Evolutionary conservation across 2,113 vertebrate genomes (phyloP), one percentile per base, ranked within the genome.

Genomic region (Dromiciops gliroides): DNA sequence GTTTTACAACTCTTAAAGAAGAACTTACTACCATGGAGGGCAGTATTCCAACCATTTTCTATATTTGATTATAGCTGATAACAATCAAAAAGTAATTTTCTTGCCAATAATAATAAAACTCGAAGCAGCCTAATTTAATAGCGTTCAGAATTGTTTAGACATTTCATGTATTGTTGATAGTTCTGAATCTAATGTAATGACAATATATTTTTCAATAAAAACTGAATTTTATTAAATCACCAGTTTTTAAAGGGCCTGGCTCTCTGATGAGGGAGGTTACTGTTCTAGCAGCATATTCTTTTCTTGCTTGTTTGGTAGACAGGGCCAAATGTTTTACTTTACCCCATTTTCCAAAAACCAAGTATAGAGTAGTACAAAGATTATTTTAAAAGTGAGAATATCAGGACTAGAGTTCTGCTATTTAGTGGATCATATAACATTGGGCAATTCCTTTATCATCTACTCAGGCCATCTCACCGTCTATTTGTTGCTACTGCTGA

Each of bases 51-150:
- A 96, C 96, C 95, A 94, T 98, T 97, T 98, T 92, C 98, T 97
- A 93, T 98, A 99, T 99, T 99, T 98, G 98, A 98, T 99, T 99
- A 99, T 67, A 97, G 97, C 96, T 97, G 99, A 99, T 99, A 98
- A 60, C 96, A 97, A 98, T 99, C 99, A 97, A 96, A 60, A 98
- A 97, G 98, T 93, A 96, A 97, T 98, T 97, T 98, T 97, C 48
- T 97, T 98, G 98, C 99, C 99, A 99, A 98, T 95, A 97, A 98
- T 95, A 98, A 99, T 98, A 98, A 93, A 0, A 91, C 97, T 98
- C 97, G 97, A 97, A 98, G 98, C 14, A 9, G 89, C 92, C 98
- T 97, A 95, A 97, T 96, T 98, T 97, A 98, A 98, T 98, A 98
- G 98, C 97, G 94, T 97, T 96, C 96, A 93, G 96, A 96, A 92